These are phyloP conservation scores for Epirrita christyi DNA, from an alignment of 2,888 invertebrate species.

Conservation along the genomic window DNA sequence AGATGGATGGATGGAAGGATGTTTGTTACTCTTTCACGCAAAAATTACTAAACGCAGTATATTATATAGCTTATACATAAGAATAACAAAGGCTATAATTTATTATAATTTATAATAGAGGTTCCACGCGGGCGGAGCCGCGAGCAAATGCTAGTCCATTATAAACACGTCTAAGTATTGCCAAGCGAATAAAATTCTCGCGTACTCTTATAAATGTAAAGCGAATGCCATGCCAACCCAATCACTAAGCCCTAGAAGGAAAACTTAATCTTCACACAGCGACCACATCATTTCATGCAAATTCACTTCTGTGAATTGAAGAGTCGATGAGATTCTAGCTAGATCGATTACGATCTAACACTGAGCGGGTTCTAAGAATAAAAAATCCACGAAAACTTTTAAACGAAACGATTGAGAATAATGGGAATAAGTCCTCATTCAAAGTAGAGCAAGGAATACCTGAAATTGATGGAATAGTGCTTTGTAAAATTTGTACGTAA, in stretches of 20 bases:
- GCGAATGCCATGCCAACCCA: constrained; percentile 5
- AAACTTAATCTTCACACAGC: constrained; percentile 33
- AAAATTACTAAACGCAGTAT: too few species aligned
- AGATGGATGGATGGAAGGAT: too few species aligned
- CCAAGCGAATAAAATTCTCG: constrained; percentile 10
- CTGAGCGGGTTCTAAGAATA: constrained; percentile 16
- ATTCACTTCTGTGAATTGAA: constrained; percentile 42
- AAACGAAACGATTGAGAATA: not conserved
- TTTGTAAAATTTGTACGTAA: not conserved
- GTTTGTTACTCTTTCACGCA: too few species aligned
- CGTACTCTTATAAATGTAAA: constrained; percentile 6
- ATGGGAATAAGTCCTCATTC: not conserved
- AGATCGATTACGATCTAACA: constrained; percentile 30
- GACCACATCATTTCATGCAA: constrained; percentile 44
- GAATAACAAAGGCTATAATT: too few species aligned
- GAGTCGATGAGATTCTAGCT: constrained; percentile 34
- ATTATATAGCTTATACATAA: too few species aligned
- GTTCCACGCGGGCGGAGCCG: too few species aligned
- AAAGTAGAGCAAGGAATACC: not conserved
- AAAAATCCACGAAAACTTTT: not conserved
- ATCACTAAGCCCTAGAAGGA: constrained; percentile 40
- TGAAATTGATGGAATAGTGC: not conserved
- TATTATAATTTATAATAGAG: too few species aligned
- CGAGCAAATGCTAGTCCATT: not conserved
- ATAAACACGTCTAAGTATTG: constrained; percentile 4